Percentiles rank a stretch among this genome's conserved stretches.
phyloP scores from a whole-genome alignment of 2,113 vertebrate genomes.

The Eulemur rufifrons region DNA sequence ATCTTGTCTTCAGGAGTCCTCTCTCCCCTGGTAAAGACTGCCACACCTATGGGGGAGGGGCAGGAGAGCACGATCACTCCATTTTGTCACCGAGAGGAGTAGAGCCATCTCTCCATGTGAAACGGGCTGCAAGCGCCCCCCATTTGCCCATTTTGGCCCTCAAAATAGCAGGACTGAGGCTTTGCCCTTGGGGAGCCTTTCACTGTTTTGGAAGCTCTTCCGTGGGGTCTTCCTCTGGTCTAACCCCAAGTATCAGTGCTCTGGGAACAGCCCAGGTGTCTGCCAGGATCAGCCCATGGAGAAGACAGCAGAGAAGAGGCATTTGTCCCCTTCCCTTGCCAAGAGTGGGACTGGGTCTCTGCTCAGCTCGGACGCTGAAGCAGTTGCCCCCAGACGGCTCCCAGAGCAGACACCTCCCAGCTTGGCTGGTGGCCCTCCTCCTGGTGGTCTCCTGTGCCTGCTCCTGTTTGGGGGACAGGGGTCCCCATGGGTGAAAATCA shows the following conservation, averaged over 20 bases:
- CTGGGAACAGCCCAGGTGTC: fast-evolving
- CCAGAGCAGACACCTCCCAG: fast-evolving
- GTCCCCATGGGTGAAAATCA: not conserved
- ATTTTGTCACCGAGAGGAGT: fast-evolving
- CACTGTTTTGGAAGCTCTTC: not conserved
- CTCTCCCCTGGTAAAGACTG: not conserved
- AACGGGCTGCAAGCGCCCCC: not conserved
- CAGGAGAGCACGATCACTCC: not conserved
- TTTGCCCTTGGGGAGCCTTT: not conserved
- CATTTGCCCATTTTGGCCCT: not conserved
- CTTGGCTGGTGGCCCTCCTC: not conserved
- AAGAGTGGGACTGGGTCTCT: fast-evolving
- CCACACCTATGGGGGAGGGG: fast-evolving
- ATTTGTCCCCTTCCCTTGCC: not conserved
- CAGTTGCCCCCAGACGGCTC: fast-evolving
- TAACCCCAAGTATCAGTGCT: not conserved
- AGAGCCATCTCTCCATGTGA: not conserved
- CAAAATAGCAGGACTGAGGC: fast-evolving
- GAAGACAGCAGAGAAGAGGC: too few species aligned
- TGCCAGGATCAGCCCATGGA: fast-evolving
- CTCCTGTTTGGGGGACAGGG: not conserved
- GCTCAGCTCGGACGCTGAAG: not conserved
- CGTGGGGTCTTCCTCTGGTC: fast-evolving
- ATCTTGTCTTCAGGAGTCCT: not conserved
- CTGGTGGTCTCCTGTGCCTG: not conserved